Conservation (phyloP, 2,888 invertebrate species). For the Stegana nigrithorax region DNA sequence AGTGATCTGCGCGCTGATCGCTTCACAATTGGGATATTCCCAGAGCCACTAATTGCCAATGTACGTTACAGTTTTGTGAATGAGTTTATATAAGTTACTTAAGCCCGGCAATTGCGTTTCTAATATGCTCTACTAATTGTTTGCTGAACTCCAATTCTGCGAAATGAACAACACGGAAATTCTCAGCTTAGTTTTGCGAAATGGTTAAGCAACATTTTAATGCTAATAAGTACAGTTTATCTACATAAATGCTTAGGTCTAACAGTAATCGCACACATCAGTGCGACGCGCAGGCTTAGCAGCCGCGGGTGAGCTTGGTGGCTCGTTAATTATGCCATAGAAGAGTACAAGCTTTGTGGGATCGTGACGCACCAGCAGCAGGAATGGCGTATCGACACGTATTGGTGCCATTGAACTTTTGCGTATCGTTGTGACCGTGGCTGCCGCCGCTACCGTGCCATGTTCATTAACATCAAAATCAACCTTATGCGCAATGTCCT, state of each 20-base stretch:
- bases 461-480: slow-evolving; percentile 74
- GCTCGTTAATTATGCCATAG: slow-evolving; percentile 75
- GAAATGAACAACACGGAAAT: too few species aligned
- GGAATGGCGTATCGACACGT: slow-evolving; percentile 76
- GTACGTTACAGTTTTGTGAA: not conserved
- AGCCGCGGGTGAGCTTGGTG: too few species aligned
- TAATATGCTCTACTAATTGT: too few species aligned
- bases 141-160: too few species aligned
- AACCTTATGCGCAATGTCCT: slow-evolving; percentile 74
- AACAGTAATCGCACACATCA: too few species aligned
- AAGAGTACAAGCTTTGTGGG: slow-evolving; percentile 74
- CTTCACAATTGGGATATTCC: slow-evolving; percentile 6
- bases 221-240: not conserved
- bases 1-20: not conserved
- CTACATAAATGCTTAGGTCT: not conserved
- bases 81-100: not conserved
- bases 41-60: not conserved
- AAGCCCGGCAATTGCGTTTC: too few species aligned
- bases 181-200: too few species aligned
- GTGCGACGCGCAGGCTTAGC: too few species aligned
- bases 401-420: slow-evolving; percentile 70
- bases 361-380: slow-evolving; percentile 77
- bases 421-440: slow-evolving; percentile 71
- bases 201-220: too few species aligned
- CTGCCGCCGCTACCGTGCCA: slow-evolving; percentile 77